Evolutionary conservation across 2,888 invertebrate genomes (phyloP).

Genomic region (Muscina levida): DNA sequence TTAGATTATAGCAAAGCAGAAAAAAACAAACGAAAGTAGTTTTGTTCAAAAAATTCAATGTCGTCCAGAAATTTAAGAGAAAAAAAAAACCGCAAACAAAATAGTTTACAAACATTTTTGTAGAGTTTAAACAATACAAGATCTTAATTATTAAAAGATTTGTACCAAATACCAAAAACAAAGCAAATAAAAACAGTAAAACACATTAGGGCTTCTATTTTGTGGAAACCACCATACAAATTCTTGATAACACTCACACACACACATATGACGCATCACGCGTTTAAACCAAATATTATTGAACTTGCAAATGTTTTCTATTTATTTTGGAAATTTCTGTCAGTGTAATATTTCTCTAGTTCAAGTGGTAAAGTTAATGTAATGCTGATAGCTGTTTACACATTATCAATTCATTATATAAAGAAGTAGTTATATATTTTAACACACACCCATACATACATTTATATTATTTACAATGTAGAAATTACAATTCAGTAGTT

Average conservation of each 20-base stretch:
- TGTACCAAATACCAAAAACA: conserved; percentile 67
- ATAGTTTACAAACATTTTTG: conserved; percentile 67
- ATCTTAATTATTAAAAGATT: conserved; percentile 45
- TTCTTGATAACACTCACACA: conserved; percentile 40
- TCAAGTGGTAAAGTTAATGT: too few species aligned
- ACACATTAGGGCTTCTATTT: conserved; percentile 53
- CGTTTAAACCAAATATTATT: not conserved
- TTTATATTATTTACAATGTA: too few species aligned
- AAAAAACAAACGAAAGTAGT: conserved; percentile 62
- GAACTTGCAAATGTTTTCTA: not conserved
- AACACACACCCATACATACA: too few species aligned
- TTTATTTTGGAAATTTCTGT: not conserved
- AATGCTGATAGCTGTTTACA: too few species aligned
- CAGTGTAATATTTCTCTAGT: not conserved
- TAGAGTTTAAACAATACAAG: conserved; percentile 64
- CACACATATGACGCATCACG: not conserved
- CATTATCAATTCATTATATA: too few species aligned
- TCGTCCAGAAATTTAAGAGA: conserved; percentile 71
- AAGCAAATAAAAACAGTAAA: conserved; percentile 30
- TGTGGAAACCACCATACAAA: conserved; percentile 28
- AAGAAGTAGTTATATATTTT: too few species aligned
- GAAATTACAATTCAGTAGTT: too few species aligned
- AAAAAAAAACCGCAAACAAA: conserved; percentile 56
- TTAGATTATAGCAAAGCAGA: conserved; percentile 51
- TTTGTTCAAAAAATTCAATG: conserved; percentile 75